phyloP scores from a whole-genome alignment of 2,888 invertebrate species.

The Melanchra persicariae region DNA sequence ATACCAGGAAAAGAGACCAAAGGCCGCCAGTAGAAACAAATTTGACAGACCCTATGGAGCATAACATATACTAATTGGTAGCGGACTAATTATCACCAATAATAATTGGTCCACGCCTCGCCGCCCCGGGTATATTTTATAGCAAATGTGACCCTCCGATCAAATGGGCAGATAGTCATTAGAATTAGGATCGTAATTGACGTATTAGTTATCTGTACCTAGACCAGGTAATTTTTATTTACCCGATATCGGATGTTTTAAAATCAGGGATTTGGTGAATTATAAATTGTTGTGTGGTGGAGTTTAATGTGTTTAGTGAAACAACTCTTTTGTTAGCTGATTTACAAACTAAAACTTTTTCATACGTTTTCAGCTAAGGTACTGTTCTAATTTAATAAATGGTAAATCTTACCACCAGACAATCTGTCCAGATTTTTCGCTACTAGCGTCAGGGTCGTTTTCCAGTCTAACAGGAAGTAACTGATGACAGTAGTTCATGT shows the following conservation, averaged over 20 bases:
- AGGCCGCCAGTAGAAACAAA: not conserved
- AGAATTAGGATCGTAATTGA: slow-evolving; percentile 32
- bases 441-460: too few species aligned
- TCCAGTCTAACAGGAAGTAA: too few species aligned
- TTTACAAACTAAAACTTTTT: not conserved
- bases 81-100: slow-evolving; percentile 48
- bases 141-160: slow-evolving; percentile 36
- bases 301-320: not conserved
- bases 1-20: not conserved
- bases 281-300: not conserved
- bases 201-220: slow-evolving; percentile 8
- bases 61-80: slow-evolving; percentile 34
- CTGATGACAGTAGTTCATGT: too few species aligned
- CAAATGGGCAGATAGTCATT: slow-evolving; percentile 43
- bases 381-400: too few species aligned
- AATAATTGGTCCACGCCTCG: slow-evolving; percentile 31
- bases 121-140: slow-evolving; percentile 38
- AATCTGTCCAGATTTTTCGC: too few species aligned
- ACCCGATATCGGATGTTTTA: not conserved
- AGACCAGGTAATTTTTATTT: slow-evolving; percentile 11
- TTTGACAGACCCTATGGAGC: slow-evolving; percentile 14
- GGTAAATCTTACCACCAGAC: too few species aligned
- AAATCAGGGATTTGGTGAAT: not conserved
- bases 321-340: not conserved
- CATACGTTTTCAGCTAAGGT: not conserved